Conservation (phyloP, 2,888 invertebrate species). For the Yponomeuta evonymella region DNA sequence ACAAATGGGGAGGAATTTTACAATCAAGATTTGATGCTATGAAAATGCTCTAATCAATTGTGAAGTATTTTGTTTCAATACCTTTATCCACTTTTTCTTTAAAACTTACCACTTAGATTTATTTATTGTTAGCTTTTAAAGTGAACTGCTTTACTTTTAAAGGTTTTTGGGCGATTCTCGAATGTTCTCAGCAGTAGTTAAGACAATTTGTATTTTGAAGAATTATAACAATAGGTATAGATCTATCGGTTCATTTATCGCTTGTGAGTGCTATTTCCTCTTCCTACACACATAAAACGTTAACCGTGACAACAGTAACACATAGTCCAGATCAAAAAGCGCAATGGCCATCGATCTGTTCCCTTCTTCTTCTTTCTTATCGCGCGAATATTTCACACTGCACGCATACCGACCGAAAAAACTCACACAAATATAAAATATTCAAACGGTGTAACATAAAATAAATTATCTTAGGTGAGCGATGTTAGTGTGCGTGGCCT, state of each 20-base stretch:
- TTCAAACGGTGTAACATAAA: slow-evolving; percentile 76
- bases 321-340: slow-evolving; percentile 62
- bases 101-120: too few relatives aligned
- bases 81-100: too few relatives aligned
- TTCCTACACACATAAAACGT: not conserved
- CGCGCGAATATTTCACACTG: slow-evolving; percentile 76
- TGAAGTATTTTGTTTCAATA: too few relatives aligned
- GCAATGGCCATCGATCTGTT: slow-evolving; percentile 73
- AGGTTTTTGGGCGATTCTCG: too few relatives aligned
- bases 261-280: too few relatives aligned
- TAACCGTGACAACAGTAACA: slow-evolving; percentile 38
- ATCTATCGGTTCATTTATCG: not conserved
- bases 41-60: too few relatives aligned
- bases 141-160: too few relatives aligned
- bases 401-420: slow-evolving; percentile 74
- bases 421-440: slow-evolving; percentile 77
- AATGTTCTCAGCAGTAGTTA: too few relatives aligned
- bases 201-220: not conserved
- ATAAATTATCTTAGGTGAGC: slow-evolving; percentile 76
- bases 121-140: too few relatives aligned
- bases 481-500: slow-evolving; percentile 63
- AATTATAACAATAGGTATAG: not conserved
- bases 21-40: too few relatives aligned
- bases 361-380: slow-evolving; percentile 76
- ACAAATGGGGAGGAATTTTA: too few relatives aligned